Conservation (phyloP, 2,113 vertebrate species). For the Tiliqua scincoides region DNA sequence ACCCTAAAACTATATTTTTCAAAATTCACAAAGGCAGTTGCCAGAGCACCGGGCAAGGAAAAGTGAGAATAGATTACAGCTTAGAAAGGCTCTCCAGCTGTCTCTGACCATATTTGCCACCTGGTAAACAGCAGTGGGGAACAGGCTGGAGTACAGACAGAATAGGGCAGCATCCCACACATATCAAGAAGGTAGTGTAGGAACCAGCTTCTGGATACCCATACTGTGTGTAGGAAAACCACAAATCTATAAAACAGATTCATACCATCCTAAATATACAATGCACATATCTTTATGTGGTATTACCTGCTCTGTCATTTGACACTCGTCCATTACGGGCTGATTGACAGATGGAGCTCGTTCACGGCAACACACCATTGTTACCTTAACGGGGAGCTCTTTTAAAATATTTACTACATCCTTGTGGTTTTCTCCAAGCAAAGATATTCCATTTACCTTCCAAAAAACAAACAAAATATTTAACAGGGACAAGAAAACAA, state of each 20-base stretch:
- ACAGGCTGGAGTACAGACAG: neutral
- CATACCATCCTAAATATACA: neutral
- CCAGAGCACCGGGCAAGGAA: neutral
- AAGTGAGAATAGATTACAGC: neutral
- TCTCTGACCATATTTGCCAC: neutral
- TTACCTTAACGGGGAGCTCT: constrained; percentile 89
- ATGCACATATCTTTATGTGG: neutral
- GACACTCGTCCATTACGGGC: constrained; percentile 71
- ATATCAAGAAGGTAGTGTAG: neutral
- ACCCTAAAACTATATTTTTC: neutral
- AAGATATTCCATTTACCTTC: constrained; percentile 91
- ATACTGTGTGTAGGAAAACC: neutral
- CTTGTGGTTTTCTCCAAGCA: constrained; percentile 93
- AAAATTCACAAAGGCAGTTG: neutral
- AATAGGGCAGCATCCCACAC: neutral
- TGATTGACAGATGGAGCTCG: constrained; percentile 70
- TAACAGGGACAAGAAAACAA: neutral
- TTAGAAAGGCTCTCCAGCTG: neutral
- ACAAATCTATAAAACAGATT: neutral
- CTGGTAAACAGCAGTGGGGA: neutral
- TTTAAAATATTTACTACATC: constrained; percentile 94
- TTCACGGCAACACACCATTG: constrained; percentile 90
- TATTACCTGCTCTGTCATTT: constrained; percentile 76
- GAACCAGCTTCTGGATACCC: neutral
- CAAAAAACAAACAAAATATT: constrained; percentile 37